Conservation (phyloP, 2,797 vertebrate species). For the Malacoctenus gilli region DNA sequence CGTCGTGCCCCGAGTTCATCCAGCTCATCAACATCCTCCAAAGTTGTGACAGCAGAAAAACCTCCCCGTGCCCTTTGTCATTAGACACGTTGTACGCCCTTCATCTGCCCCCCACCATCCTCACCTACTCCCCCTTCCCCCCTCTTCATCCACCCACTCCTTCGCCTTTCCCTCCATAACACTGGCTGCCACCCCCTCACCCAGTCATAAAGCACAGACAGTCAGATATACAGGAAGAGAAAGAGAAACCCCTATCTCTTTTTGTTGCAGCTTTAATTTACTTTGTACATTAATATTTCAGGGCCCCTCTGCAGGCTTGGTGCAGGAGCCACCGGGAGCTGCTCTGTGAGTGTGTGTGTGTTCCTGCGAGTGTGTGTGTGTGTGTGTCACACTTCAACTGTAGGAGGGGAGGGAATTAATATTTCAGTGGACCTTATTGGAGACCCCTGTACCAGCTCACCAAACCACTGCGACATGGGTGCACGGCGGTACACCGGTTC, state of each 20-base stretch:
- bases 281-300: constrained; percentile 87
- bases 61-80: constrained; percentile 38
- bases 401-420: constrained; percentile 79
- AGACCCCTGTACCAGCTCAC: constrained; percentile 75
- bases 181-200: constrained; percentile 59
- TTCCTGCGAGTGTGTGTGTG: constrained; percentile 24
- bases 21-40: constrained; percentile 26
- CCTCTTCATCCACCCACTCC: constrained; percentile 43
- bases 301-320: constrained; percentile 78
- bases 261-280: constrained; percentile 86
- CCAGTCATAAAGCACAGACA: constrained; percentile 76
- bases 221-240: constrained; percentile 78
- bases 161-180: constrained; percentile 32
- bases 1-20: constrained; percentile 7
- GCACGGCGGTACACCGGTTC: constrained; percentile 23
- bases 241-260: constrained; percentile 77
- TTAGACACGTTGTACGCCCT: constrained; percentile 42
- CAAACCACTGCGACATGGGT: constrained; percentile 66
- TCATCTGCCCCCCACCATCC: constrained; percentile 53
- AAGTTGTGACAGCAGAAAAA: constrained; percentile 28
- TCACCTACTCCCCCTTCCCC: constrained; percentile 34
- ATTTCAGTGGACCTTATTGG: constrained; percentile 84
- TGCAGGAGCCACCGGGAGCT: constrained; percentile 71
- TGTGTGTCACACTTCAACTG: constrained; percentile 66
- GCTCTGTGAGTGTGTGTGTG: constrained; percentile 44